phyloP scores from a whole-genome alignment of 1,140 invertebrate genomes.

The Neodiprion pinetum region DNA sequence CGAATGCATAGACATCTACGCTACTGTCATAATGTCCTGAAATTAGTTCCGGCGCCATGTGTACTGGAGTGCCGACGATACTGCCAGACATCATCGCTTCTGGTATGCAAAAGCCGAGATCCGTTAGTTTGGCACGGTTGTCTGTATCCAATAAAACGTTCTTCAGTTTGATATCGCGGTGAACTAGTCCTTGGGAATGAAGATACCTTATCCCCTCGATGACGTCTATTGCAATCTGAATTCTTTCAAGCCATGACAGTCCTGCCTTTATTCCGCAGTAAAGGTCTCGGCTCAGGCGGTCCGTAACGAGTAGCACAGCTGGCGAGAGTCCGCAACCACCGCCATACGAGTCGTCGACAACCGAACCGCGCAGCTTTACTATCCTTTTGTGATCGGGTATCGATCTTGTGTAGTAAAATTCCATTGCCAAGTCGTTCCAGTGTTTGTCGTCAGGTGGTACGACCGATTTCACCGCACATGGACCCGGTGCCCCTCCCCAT shows the following conservation, averaged over 20 bases:
- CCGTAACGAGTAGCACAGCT: slow-evolving; percentile 84
- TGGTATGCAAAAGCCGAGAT: slow-evolving; percentile 91
- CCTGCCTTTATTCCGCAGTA: slow-evolving; percentile 80
- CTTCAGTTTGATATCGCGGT: slow-evolving; percentile 90
- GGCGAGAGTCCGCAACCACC: slow-evolving; percentile 67
- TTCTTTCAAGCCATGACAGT: slow-evolving; percentile 71
- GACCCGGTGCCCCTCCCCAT: slow-evolving; percentile 75
- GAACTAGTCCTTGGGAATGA: slow-evolving; percentile 86
- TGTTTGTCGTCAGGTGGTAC: slow-evolving; percentile 90
- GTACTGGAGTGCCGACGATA: slow-evolving; percentile 87
- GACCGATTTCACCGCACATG: slow-evolving; percentile 90
- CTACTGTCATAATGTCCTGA: slow-evolving; percentile 83
- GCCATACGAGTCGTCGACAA: slow-evolving; percentile 83
- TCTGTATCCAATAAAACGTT: slow-evolving; percentile 83
- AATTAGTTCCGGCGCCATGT: slow-evolving; percentile 91
- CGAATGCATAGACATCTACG: slow-evolving; percentile 92
- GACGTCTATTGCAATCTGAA: slow-evolving; percentile 84
- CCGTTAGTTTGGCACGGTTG: slow-evolving; percentile 84
- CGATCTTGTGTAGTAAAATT: slow-evolving; percentile 88
- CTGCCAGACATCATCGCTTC: slow-evolving; percentile 91
- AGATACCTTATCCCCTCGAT: slow-evolving; percentile 86
- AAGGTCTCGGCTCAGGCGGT: slow-evolving; percentile 77
- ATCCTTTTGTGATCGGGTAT: slow-evolving; percentile 86
- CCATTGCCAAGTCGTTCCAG: slow-evolving; percentile 91
- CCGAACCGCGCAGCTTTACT: slow-evolving; percentile 80